Base-by-base conservation (phyloP, 2,113 vertebrate genomes). In the Bubo blakistoni region DNA sequence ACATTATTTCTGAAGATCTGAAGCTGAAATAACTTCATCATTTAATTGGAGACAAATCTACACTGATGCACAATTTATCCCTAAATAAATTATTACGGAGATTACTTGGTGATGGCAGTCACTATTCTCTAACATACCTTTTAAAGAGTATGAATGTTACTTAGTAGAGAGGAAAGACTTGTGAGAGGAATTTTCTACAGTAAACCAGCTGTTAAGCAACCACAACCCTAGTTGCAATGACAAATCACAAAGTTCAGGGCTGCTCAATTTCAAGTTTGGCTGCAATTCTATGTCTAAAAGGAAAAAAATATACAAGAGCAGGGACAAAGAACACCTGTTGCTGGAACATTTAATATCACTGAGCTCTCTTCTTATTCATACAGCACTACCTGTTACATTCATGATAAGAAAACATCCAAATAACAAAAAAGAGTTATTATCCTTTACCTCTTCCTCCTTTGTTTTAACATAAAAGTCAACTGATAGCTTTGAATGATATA, bases 351-450 rank as follows among this genome's bases (percentile, higher is more conserved):
- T 92, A 94, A n/a, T 71, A 97, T 82, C 86, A 70, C 55, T 84
- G 63, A 93, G 52, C 27, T 85, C 77, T 89, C 80, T 78, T 81
- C 70, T 95, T 96, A 92, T 74, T 96, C 94, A 79, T 38, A 83
- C 57, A 92, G 59, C 44, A 84, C 86, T 85, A 95, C 87, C 72
- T 82, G 92, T 94, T 84, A 92, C 16, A 90, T 73, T 51, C 88
- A 65, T 34, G 83, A 88, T 95, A 97, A 95, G 96, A 94, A 91
- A 93, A 95, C 51, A 96, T 89, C 71, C 94, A 97, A 97, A 96
- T 78, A 97, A 91, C 7, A 14, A 79, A 92, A 94, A 94, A 46
- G 34, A 76, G 2, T 47, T 51, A 80, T 38, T 63, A 93, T 89
- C 91, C 36, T 4, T 92, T 96, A 94, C 90, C 77, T 90, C 81